phyloP scores from a whole-genome alignment of 1,140 invertebrate species.

The Aphaenogaster ashmeadi region DNA sequence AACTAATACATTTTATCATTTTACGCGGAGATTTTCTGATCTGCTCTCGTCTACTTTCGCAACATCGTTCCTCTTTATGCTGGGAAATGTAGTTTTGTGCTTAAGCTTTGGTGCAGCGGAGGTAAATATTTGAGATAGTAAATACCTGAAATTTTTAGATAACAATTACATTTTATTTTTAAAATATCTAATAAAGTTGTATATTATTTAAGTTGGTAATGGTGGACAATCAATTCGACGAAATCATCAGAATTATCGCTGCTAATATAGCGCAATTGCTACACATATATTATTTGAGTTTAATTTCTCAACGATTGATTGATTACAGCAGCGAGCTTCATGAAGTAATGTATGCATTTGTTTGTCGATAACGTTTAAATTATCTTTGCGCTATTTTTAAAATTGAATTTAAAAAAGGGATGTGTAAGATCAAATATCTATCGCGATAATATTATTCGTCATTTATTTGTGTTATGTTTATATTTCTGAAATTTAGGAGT shows the following conservation, averaged over 20 bases:
- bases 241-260: slow-evolving; percentile 18
- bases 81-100: slow-evolving; percentile 16
- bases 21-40: slow-evolving; percentile 8
- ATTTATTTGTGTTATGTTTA: neutral
- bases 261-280: neutral
- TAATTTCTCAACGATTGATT: slow-evolving; percentile 16
- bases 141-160: neutral
- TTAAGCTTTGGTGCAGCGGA: neutral
- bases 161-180: neutral
- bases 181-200: neutral
- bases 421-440: neutral
- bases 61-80: neutral
- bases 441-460: neutral
- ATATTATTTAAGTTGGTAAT: slow-evolving; percentile 29
- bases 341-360: slow-evolving; percentile 23
- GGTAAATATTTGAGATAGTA: slow-evolving; percentile 21
- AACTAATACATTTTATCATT: neutral
- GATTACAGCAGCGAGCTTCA: slow-evolving; percentile 16
- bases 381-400: neutral
- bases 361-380: neutral
- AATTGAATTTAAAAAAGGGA: neutral
- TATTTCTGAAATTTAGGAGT: no score
- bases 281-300: slow-evolving; percentile 17
- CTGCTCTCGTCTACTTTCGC: slow-evolving; percentile 14
- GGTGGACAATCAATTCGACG: neutral